phyloP scores from a whole-genome alignment of 2,113 vertebrate genomes.

The Coptodon bakossiorum region DNA sequence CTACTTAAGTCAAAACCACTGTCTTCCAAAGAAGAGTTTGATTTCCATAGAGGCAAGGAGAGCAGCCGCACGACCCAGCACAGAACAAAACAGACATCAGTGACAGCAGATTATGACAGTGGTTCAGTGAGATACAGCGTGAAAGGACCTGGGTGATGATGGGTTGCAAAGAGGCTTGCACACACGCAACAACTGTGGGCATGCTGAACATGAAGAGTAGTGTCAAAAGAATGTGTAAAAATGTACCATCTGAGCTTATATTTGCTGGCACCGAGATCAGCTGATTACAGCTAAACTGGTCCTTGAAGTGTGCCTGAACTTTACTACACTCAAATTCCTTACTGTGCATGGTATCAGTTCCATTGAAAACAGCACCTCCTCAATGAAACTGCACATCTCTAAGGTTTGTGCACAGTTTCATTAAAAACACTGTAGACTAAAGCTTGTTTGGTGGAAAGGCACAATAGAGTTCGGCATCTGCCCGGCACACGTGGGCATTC shows the following conservation, averaged over 20 bases:
- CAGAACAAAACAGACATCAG: not conserved
- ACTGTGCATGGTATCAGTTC: not conserved
- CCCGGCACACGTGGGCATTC: not conserved
- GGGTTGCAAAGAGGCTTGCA: not conserved
- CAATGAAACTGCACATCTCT: not conserved
- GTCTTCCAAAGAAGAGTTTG: not conserved
- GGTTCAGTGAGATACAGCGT: not conserved
- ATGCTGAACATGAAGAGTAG: not conserved
- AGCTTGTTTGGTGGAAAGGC: not conserved
- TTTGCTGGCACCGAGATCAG: not conserved
- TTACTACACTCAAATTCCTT: not conserved
- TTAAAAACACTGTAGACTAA: rapidly evolving
- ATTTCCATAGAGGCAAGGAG: not conserved
- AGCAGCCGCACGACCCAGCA: not conserved
- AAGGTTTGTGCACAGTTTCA: not conserved
- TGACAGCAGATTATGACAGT: not conserved
- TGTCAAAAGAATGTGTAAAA: not conserved
- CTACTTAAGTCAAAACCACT: not conserved
- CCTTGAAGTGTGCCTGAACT: not conserved
- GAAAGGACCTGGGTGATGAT: not conserved
- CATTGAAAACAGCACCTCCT: not conserved
- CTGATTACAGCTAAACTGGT: not conserved
- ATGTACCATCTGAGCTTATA: not conserved
- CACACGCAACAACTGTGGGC: not conserved
- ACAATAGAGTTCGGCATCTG: not conserved